Conservation (phyloP, 92 coral and sea anemone genomes). For the Heteractis magnifica region DNA sequence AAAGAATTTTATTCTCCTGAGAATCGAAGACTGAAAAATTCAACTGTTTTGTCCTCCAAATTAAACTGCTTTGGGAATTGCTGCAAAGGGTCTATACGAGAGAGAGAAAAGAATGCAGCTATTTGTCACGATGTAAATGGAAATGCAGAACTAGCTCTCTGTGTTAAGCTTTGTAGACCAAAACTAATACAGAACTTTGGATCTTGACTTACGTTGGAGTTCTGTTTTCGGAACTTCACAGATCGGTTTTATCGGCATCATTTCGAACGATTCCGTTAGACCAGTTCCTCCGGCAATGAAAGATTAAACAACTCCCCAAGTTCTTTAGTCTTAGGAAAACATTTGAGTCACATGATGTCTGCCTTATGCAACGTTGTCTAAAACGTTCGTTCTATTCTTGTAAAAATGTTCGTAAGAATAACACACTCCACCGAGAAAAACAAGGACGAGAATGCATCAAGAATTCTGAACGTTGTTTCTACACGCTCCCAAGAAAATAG, state of each 20-base stretch:
- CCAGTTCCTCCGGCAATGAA: not conserved
- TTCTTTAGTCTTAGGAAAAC: not conserved
- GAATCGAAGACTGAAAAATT: too few relatives aligned
- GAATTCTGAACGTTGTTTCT: slow-evolving; percentile 5
- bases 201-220: too few relatives aligned
- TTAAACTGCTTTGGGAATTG: too few relatives aligned
- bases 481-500: slow-evolving; percentile 2
- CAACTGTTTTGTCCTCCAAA: too few relatives aligned
- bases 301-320: not conserved
- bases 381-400: not conserved
- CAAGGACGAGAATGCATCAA: not conserved
- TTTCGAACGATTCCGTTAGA: not conserved
- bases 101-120: too few relatives aligned
- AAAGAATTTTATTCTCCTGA: too few relatives aligned
- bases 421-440: not conserved
- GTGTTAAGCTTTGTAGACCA: too few relatives aligned
- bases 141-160: too few relatives aligned
- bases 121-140: too few relatives aligned
- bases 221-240: too few relatives aligned
- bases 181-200: too few relatives aligned
- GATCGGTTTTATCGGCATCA: not conserved
- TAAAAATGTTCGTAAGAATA: not conserved
- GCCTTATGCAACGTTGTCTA: not conserved
- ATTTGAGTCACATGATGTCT: not conserved
- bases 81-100: too few relatives aligned